Percentiles rank a stretch among this genome's conserved stretches.
Conservation (phyloP, 2,888 invertebrate genomes). For the Prosapia bicincta region DNA sequence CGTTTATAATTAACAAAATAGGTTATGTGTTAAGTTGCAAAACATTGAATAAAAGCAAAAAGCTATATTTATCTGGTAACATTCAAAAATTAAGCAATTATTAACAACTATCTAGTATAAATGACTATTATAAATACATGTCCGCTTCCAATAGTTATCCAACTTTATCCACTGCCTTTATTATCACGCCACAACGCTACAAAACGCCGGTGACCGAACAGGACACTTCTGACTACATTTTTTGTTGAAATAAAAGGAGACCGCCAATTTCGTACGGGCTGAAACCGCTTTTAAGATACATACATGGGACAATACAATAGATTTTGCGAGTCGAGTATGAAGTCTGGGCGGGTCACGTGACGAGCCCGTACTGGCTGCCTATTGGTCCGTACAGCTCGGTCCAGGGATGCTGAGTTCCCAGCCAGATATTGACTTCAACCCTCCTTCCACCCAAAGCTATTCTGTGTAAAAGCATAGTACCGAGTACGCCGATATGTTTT, state of each 20-base stretch:
- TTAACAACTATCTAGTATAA: background rate
- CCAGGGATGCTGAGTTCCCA: slow-evolving; percentile 35
- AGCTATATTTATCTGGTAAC: no score
- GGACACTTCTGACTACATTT: background rate
- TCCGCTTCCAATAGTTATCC: background rate
- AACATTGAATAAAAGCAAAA: no score
- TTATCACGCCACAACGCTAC: background rate
- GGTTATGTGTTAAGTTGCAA: no score
- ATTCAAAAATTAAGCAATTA: background rate
- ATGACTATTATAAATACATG: background rate
- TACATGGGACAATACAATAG: background rate
- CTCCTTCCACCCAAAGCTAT: slow-evolving; percentile 8
- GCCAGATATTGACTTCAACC: slow-evolving; percentile 29
- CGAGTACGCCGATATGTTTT: background rate
- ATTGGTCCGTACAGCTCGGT: slow-evolving; percentile 46
- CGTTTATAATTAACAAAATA: no score
- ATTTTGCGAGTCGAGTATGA: slow-evolving; percentile 31
- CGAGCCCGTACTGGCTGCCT: slow-evolving; percentile 45
- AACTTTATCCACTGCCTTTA: background rate
- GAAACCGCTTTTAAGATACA: background rate
- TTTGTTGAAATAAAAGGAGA: background rate
- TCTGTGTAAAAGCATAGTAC: background rate
- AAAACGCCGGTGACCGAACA: background rate
- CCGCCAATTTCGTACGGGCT: background rate
- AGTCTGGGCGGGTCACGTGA: slow-evolving; percentile 49